Base-by-base conservation (phyloP, 2,888 invertebrate species). In the Eulithis prunata region DNA sequence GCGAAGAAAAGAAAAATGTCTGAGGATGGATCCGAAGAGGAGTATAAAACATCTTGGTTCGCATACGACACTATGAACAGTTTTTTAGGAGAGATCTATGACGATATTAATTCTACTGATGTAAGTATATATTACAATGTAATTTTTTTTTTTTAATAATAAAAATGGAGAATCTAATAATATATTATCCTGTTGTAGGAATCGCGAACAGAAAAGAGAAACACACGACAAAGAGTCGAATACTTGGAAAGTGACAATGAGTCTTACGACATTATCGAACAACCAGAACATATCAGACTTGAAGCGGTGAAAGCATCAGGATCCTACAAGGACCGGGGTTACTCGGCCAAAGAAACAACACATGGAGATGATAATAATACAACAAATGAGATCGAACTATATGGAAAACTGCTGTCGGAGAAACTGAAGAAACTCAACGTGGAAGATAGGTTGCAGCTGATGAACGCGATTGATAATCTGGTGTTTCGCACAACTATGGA, bases 31-130 rank as follows among this genome's bases (percentile, higher is more conserved):
- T 12, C 14, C 14, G 38, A 14, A 6, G 41, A 41, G 5, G 57
- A 21, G 4, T 58, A 58, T n/a, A 14, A 32, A n/a, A 58, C 57
- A 14, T 1, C 13, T 11, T 58, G 57, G 57, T 58, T 58, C 10
- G 57, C 57, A 14, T 58, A 14, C 32, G 14, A 36, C 3, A 21
- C 57, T 1, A 58, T 58, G 57, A 49, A 58, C 14, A 58, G 21
- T 4, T 58, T 58, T 7, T 21, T 58, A 21, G 14, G 38, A 14
- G 21, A 21, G 13, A 52, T 59, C 7, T 59, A 60, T 36, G 55
- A 49, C 28, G 32, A n/a, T 28, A 45, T 28, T 11, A 45, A 45
- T n/a, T 14, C n/a, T 43, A 28, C 45, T 43, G 45, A 56, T 41
- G 28, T 32, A 10, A 32, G 47, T 52, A 52, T 5, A 5, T 51